These are phyloP conservation scores for Drosophila melanocephala DNA, from an alignment of 2,888 invertebrate genomes.

Conservation along the genomic window DNA sequence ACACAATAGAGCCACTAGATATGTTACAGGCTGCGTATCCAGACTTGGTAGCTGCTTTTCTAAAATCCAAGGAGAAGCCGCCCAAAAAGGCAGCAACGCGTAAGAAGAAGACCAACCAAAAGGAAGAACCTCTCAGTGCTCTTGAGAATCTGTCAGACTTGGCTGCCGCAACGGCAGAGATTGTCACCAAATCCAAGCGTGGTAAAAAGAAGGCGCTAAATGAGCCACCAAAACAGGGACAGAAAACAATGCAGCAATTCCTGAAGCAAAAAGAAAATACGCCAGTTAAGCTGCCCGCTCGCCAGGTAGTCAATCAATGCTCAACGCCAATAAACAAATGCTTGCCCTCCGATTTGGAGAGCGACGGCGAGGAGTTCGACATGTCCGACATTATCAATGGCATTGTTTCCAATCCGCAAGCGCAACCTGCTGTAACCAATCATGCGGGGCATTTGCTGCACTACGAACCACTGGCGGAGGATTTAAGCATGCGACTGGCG, in stretches of 20 bases:
- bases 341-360: constrained; percentile 81
- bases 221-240: constrained; percentile 80
- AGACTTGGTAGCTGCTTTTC: constrained; percentile 87
- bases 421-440: constrained; percentile 53
- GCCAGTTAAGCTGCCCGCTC: constrained; percentile 36
- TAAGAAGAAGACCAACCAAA: constrained; percentile 39
- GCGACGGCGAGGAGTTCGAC: constrained; percentile 85
- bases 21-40: constrained; percentile 89
- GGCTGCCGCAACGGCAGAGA: constrained; percentile 66
- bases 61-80: constrained; percentile 87
- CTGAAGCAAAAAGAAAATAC: constrained; percentile 56
- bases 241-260: constrained; percentile 84
- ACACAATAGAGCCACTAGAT: constrained; percentile 90
- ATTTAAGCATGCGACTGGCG: constrained; percentile 58
- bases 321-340: constrained; percentile 81
- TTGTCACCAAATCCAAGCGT: constrained; percentile 63
- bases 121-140: constrained; percentile 69
- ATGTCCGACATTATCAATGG: constrained; percentile 87
- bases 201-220: constrained; percentile 66
- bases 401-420: constrained; percentile 83
- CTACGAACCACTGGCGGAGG: constrained; percentile 69
- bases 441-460: constrained; percentile 74
- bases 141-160: constrained; percentile 67
- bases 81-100: constrained; percentile 85
- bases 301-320: constrained; percentile 52